Percentiles rank a stretch among this genome's conserved stretches.
These are phyloP conservation scores for Acrobasis repandana DNA, from an alignment of 2,888 invertebrate species.

Conservation along the genomic window DNA sequence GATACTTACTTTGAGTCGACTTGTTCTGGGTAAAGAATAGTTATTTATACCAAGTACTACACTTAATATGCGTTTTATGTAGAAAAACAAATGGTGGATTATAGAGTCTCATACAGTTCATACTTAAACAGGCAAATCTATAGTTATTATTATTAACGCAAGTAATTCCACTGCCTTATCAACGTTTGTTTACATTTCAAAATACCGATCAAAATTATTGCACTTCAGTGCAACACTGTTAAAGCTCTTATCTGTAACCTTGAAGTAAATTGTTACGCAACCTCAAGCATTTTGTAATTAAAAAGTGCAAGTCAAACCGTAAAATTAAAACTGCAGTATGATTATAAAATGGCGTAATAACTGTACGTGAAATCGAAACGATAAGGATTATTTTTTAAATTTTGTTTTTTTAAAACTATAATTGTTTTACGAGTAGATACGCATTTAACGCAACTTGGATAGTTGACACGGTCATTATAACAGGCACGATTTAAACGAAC, in stretches of 20 bases:
- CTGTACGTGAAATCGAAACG: neutral
- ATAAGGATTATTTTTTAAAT: neutral
- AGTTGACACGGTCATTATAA: no score
- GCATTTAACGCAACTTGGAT: neutral
- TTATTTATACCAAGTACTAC: no score
- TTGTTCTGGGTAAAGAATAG: no score
- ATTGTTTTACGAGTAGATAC: neutral
- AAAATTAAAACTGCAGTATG: slow-evolving; percentile 8
- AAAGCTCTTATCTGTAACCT: slow-evolving; percentile 5
- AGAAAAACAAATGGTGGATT: no score
- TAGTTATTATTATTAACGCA: neutral
- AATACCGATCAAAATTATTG: neutral
- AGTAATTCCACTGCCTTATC: neutral
- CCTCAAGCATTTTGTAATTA: slow-evolving; percentile 15
- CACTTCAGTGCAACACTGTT: slow-evolving; percentile 1
- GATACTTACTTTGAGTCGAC: no score
- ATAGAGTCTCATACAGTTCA: neutral
- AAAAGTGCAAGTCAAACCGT: slow-evolving; percentile 5
- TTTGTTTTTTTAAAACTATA: neutral
- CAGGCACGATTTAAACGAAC: neutral
- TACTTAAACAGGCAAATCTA: neutral
- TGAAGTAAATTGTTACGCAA: slow-evolving; percentile 4
- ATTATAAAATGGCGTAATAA: neutral
- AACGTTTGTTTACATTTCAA: slow-evolving; percentile 1
- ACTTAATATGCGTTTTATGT: no score